Base-by-base conservation (phyloP, 2,888 invertebrate species). In the Andrena camellia region DNA sequence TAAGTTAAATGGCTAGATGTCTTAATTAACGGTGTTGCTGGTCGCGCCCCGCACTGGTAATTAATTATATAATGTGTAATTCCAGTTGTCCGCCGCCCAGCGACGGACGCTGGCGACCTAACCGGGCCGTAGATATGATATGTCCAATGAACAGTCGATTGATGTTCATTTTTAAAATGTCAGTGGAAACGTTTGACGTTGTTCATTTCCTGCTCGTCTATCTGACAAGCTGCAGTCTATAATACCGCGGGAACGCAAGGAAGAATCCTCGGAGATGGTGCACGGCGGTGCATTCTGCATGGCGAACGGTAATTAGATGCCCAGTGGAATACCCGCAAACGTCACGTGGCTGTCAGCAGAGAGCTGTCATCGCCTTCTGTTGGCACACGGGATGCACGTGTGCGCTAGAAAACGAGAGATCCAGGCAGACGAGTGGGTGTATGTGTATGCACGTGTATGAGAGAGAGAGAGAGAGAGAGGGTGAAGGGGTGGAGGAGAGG, bases 281-380 rank as follows among this genome's bases (percentile, higher is more conserved):
- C 62, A 35, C 35, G 42, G 29, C 35, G 57, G 20, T 63, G 66
- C 10, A 52, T 76, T 71, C 62, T 68, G 72, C 70, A 33, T 29
- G 70, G 89, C 85, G 87, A 88, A 89, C 90, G 91, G 92, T 93
- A 94, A 94, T 93, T 93, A 93, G 92, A 93, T 92, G 92, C 92
- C 91, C 88, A 88, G 84, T 87, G 91, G 90, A 88, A 91, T 91
- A 88, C 91, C 93, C 93, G 90, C 93, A 93, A 90, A 93, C 90
- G 93, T 94, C 93, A 93, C 91, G 91, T 86, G 91, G 91, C 92
- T 93, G 93, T 93, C 93, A 93, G 89, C 89, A 89, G 90, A 57
- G 23, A 92, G 90, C 93, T 93, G 93, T 94, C 93, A 93, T 89
- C 88, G 88, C 81, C 89, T 89, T 88, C 91, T 88, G 91, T 91